These are phyloP conservation scores for Clarias macrocephalus DNA, from an alignment of 2,113 vertebrate genomes.

Conservation along the genomic window DNA sequence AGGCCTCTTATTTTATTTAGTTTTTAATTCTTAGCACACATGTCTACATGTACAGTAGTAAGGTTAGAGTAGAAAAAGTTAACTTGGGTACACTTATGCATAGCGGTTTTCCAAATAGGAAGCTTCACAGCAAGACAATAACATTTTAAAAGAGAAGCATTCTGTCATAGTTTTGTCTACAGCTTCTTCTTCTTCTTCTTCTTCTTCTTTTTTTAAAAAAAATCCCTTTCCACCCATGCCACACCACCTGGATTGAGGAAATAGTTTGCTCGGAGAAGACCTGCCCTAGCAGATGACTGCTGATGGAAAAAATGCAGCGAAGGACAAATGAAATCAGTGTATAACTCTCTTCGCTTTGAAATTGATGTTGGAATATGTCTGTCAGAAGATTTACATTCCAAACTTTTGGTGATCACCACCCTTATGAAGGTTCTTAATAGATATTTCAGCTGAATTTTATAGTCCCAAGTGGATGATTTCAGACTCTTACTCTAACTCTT, in stretches of 20 bases:
- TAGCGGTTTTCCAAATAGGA: background rate
- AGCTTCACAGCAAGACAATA: background rate
- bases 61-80: background rate
- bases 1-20: no score
- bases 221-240: slow-evolving; percentile 50
- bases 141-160: background rate
- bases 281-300: background rate
- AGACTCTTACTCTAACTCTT: no score
- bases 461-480: background rate
- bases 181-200: no score
- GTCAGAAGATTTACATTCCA: background rate
- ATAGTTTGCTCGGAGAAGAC: background rate
- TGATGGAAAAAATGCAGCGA: background rate
- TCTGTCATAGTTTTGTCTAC: background rate
- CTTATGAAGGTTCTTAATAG: background rate
- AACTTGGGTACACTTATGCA: background rate
- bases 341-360: background rate
- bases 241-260: slow-evolving; percentile 6
- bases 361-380: background rate
- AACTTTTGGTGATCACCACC: background rate
- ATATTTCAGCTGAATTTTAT: background rate
- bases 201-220: background rate
- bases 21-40: background rate
- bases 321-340: background rate
- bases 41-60: background rate